Evolutionary conservation across 2,113 vertebrate species (phyloP).

Genomic region (Potamarius usumacintae): DNA sequence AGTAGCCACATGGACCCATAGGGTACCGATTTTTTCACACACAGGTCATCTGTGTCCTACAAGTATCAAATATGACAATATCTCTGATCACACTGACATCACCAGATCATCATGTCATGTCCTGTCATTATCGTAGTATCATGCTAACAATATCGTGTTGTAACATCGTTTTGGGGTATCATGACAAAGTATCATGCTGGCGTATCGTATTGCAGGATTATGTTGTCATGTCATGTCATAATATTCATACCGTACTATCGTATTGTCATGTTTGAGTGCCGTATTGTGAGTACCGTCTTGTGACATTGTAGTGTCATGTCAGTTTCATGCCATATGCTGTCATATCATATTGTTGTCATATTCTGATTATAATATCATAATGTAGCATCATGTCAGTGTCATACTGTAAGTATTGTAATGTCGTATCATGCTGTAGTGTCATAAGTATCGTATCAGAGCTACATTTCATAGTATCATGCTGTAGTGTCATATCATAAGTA

Average conservation of each 20-base stretch:
- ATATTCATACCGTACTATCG: not conserved
- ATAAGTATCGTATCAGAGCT: not conserved
- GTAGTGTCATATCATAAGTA: not conserved
- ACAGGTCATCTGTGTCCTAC: too few relatives aligned
- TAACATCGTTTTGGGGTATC: too few relatives aligned
- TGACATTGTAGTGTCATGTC: not conserved
- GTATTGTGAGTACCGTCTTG: not conserved
- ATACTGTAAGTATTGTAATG: not conserved
- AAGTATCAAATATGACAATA: too few relatives aligned
- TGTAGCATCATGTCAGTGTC: not conserved
- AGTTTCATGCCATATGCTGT: too few relatives aligned
- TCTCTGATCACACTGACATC: not conserved
- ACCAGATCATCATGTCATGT: not conserved
- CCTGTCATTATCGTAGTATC: too few relatives aligned
- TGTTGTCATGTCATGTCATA: not conserved
- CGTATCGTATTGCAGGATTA: not conserved
- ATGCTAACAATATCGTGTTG: too few relatives aligned
- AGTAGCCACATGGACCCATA: too few relatives aligned
- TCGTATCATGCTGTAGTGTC: not conserved
- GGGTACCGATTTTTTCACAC: too few relatives aligned
- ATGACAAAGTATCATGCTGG: too few relatives aligned
- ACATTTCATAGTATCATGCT: too few relatives aligned
- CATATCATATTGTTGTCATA: not conserved
- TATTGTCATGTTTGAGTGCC: too few relatives aligned
- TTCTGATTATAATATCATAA: too few relatives aligned